Conservation (phyloP, 2,113 vertebrate genomes). For the Limnothrissa miodon region DNA sequence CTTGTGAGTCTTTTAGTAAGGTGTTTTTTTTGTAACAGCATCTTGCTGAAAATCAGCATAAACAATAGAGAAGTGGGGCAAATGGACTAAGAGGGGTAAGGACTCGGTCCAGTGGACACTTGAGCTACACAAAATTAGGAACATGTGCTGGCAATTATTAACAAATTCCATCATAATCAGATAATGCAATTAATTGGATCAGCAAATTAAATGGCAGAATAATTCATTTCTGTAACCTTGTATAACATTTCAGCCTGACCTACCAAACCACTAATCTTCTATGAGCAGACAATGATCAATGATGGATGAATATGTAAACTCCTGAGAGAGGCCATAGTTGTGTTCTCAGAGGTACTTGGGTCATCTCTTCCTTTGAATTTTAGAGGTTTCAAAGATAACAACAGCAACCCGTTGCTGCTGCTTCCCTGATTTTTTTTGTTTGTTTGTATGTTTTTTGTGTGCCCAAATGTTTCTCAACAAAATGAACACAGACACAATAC, state of each 20-base stretch:
- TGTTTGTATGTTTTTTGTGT: no score
- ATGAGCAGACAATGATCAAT: slow-evolving; percentile 14
- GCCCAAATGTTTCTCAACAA: no score
- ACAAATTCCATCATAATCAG: slow-evolving; percentile 71
- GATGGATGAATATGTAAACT: slow-evolving; percentile 13
- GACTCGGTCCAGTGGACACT: slow-evolving; percentile 76
- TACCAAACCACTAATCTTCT: slow-evolving; percentile 42
- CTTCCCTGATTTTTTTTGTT: not conserved
- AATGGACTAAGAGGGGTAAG: slow-evolving; percentile 62
- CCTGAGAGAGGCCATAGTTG: not conserved
- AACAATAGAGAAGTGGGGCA: slow-evolving; percentile 31
- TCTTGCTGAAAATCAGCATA: not conserved
- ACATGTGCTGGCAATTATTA: slow-evolving; percentile 81
- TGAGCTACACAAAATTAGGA: slow-evolving; percentile 77
- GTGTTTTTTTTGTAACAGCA: not conserved
- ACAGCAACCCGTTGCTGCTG: not conserved
- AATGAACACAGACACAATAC: no score
- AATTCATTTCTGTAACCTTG: slow-evolving; percentile 76
- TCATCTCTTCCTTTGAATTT: not conserved
- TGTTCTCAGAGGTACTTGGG: not conserved
- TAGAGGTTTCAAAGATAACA: not conserved
- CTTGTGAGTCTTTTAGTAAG: not conserved
- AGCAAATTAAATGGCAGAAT: slow-evolving; percentile 75
- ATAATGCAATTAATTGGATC: slow-evolving; percentile 76
- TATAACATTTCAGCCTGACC: slow-evolving; percentile 50